These are phyloP conservation scores for Cariama cristata DNA, from an alignment of 2,113 vertebrate species.

Conservation along the genomic window DNA sequence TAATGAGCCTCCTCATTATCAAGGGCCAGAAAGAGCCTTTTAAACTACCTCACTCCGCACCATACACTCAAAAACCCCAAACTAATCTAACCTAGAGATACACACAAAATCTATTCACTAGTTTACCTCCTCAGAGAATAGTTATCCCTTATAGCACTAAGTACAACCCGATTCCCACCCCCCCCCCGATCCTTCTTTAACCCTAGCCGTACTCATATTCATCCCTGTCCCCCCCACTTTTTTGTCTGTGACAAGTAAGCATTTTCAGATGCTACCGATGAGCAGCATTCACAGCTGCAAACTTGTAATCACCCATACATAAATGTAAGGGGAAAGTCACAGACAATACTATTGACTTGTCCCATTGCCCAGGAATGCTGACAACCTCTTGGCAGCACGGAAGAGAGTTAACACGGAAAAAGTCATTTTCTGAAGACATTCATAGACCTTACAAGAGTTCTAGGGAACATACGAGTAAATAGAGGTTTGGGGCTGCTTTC, in stretches of 20 bases:
- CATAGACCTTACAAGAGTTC: neutral
- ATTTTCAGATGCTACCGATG: neutral
- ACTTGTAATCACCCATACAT: neutral
- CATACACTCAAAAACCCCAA: accelerated
- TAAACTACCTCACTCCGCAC: neutral
- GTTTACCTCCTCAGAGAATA: neutral
- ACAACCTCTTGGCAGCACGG: neutral
- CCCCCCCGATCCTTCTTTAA: neutral
- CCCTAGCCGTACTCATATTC: accelerated
- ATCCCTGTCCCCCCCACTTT: neutral
- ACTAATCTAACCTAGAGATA: neutral
- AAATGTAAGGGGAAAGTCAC: neutral
- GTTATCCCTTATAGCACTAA: accelerated
- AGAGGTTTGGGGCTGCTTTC: neutral
- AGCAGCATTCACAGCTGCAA: neutral
- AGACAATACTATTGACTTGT: neutral
- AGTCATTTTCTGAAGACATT: neutral
- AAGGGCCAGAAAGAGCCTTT: neutral
- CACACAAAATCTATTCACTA: neutral
- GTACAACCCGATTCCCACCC: neutral
- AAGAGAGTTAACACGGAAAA: neutral
- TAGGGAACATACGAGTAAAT: neutral
- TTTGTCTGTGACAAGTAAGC: neutral
- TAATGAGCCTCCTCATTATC: neutral
- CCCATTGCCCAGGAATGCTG: neutral